Evolutionary conservation across 2,888 invertebrate species (phyloP).

Genomic region (Sthenelais limicola): DNA sequence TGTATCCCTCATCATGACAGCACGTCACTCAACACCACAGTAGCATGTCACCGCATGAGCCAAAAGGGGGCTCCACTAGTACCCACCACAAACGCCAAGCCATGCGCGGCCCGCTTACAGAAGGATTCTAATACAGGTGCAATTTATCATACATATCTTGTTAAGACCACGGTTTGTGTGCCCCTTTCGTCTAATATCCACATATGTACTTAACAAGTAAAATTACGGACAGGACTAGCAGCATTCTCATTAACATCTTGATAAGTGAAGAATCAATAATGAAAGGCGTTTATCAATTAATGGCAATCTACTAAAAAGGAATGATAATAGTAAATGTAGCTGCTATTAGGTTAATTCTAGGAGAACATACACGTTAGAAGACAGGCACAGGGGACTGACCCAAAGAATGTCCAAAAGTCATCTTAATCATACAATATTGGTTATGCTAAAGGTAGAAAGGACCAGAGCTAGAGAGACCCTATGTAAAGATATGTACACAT

Average conservation of each 20-base stretch:
- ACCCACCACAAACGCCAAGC: conserved; percentile 2
- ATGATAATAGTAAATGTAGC: too few species aligned
- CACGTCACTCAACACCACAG: conserved; percentile 21
- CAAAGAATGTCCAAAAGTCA: conserved; percentile 21
- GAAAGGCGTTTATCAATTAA: too few species aligned
- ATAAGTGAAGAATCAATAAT: too few species aligned
- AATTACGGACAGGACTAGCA: too few species aligned
- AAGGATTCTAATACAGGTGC: too few species aligned
- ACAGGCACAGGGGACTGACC: conserved; percentile 1
- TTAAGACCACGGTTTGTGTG: too few species aligned
- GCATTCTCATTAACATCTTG: too few species aligned
- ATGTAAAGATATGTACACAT: conserved; percentile 31
- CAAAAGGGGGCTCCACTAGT: conserved; percentile 24
- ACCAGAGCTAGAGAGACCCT: conserved; percentile 11
- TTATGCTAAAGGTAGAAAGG: conserved; percentile 3
- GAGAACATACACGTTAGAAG: conserved; percentile 1
- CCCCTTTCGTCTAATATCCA: too few species aligned
- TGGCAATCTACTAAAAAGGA: too few species aligned
- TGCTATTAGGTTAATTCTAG: neutral
- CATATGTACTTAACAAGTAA: too few species aligned
- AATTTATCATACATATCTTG: too few species aligned
- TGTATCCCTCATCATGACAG: conserved; percentile 7
- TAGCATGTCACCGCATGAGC: neutral
- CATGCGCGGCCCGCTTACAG: conserved; percentile 25
- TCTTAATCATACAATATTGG: conserved; percentile 10